Conservation (phyloP, 1,140 invertebrate genomes). For the Yoshiicerus persimilis region DNA sequence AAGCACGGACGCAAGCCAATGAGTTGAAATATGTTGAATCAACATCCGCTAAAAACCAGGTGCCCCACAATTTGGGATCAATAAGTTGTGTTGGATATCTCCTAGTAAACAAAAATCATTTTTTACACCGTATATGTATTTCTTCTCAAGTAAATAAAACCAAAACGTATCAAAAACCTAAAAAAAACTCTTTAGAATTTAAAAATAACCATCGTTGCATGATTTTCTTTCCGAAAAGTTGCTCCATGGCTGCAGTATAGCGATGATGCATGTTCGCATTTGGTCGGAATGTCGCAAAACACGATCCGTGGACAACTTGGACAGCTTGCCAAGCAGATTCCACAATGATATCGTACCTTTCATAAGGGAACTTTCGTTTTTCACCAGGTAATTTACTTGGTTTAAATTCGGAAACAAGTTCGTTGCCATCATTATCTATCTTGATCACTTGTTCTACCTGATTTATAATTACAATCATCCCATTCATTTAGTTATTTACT, state of each 20-base stretch:
- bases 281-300: conserved; percentile 33
- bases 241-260: conserved; percentile 30
- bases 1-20: conserved; percentile 12
- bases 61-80: conserved; percentile 16
- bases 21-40: conserved; percentile 19
- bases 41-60: conserved; percentile 33
- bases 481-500: no score
- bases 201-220: conserved; percentile 17
- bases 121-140: no score
- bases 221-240: conserved; percentile 25
- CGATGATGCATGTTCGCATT: conserved; percentile 41
- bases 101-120: conserved; percentile 33
- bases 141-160: not conserved
- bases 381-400: not conserved
- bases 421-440: not conserved
- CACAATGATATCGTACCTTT: conserved; percentile 26
- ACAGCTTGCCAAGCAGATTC: conserved; percentile 35
- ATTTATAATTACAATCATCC: no score
- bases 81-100: conserved; percentile 23
- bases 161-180: not conserved
- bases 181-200: not conserved
- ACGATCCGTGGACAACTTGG: conserved; percentile 31
- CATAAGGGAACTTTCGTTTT: not conserved
- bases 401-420: not conserved
- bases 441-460: not conserved